Evolutionary conservation across 2,113 vertebrate genomes (phyloP).

Genomic region (Antechinus flavipes): DNA sequence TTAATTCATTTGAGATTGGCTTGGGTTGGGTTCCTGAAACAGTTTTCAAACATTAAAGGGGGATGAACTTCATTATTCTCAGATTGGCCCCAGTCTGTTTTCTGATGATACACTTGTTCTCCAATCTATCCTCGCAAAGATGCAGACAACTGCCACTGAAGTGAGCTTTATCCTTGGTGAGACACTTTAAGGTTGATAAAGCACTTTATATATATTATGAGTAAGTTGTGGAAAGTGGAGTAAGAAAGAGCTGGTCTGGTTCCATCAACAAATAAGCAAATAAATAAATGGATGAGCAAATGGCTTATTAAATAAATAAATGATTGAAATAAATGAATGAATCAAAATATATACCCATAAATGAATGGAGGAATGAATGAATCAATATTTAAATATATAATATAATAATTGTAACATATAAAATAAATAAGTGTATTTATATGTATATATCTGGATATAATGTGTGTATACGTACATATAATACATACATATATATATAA

Average conservation of each 20-base stretch:
- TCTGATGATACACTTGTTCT: background rate
- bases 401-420: background rate
- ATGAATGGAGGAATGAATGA: background rate
- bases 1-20: background rate
- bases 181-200: too few species aligned
- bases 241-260: background rate
- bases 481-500: too few species aligned
- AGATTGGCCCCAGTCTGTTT: background rate
- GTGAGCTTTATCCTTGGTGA: background rate
- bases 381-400: background rate
- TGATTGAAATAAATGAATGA: background rate
- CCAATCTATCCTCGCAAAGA: background rate
- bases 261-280: background rate
- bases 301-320: too few species aligned
- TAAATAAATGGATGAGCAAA: background rate
- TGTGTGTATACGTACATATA: too few species aligned
- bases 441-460: too few species aligned
- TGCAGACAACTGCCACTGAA: background rate
- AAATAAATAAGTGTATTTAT: background rate
- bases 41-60: background rate
- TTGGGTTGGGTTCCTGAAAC: background rate
- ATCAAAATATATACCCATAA: too few species aligned
- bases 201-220: background rate
- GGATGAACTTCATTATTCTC: background rate
- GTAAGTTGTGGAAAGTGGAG: background rate